These are phyloP conservation scores for Arctocebus calabarensis DNA, from an alignment of 2,797 vertebrate species.

Conservation along the genomic window DNA sequence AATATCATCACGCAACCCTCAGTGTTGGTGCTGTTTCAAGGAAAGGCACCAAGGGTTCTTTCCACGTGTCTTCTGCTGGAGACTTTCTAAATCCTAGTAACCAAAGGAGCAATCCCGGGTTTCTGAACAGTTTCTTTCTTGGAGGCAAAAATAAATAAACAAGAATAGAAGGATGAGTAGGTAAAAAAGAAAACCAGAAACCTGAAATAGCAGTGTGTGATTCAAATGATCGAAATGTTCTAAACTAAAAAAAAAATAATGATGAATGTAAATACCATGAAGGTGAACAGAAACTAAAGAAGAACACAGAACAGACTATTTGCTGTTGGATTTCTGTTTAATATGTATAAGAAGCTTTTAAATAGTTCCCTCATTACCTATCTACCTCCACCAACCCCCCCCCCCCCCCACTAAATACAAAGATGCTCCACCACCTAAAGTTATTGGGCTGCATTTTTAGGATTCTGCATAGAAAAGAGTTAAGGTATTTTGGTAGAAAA, in stretches of 20 bases:
- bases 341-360: constrained; percentile 33
- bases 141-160: constrained; percentile 20
- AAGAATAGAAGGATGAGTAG: not conserved
- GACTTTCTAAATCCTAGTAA: not conserved
- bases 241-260: not conserved
- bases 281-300: constrained; percentile 15
- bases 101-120: not conserved
- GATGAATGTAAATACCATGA: not conserved
- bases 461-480: not conserved
- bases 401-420: constrained; percentile 7
- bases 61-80: constrained; percentile 24
- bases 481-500: not conserved
- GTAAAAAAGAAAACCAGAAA: constrained; percentile 42
- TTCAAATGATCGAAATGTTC: not conserved
- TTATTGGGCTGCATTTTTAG: not conserved
- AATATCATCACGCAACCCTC: not conserved
- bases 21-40: constrained; percentile 44
- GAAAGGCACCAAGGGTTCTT: constrained; percentile 24
- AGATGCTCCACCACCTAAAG: not conserved
- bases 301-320: not conserved
- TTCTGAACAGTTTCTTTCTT: constrained; percentile 27
- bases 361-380: not conserved
- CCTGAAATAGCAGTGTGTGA: not conserved
- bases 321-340: not conserved
- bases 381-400: not conserved